Evolutionary conservation across 2,888 invertebrate genomes (phyloP), one percentile per base, ranked within the genome.

Genomic region (Sipha maydis): DNA sequence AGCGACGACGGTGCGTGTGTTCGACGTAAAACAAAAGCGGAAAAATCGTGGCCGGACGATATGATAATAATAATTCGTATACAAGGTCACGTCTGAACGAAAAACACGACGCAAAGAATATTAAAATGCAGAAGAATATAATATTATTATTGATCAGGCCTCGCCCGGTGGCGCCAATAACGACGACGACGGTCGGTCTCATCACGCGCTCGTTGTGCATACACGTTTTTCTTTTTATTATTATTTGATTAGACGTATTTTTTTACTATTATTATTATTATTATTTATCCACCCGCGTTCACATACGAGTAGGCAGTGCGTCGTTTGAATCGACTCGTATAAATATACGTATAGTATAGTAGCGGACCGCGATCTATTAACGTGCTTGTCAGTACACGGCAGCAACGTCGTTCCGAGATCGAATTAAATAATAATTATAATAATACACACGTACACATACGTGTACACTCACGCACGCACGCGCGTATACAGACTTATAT

Each of bases 401-500:
- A 61, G 80, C 25, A 48, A 14, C 48, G 14, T 11, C 41, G 48
- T 80, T 31, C 31, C 28, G 71, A 75, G 41, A 88, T 75, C 75
- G 88, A 82, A 75, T 88, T 75, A 75, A 88, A 88, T 80, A 31
- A 82, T 82, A 8, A 85, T 67, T 8, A 85, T 84, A 61, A 76
- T 76, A 38, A 84, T 85, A 80, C 28, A 31, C 17, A 71, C 28
- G 17, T 3, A 71, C 69, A 28, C 28, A 71, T 79, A 56, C n/a
- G 56, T 83, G 34, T 83, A 56, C 38, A 38, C 14, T 17, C 19
- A 56, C 19, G 56, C 19, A 21, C 56, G 56, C 19, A 21, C 19
- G 19, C 19, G 56, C 11, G 19, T 56, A 19, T 4, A 34, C 34
- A 4, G 34, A 34, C 34, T 41, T 41, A 11, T 38, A 25, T 77